These are phyloP conservation scores for Cydia pomonella DNA, from an alignment of 1,140 invertebrate genomes.

Conservation along the genomic window DNA sequence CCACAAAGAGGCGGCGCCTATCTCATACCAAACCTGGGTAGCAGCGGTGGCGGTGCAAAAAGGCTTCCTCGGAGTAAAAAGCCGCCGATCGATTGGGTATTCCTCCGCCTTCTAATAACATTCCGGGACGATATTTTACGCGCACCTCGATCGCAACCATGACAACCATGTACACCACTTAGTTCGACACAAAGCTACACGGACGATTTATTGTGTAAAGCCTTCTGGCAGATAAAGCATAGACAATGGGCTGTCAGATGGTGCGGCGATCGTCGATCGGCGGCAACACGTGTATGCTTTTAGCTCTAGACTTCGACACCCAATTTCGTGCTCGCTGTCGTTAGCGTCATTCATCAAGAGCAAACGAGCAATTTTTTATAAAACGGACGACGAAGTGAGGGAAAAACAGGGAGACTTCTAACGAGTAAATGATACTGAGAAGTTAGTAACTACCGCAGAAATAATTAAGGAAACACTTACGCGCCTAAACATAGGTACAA, in stretches of 20 bases:
- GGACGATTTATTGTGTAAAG: conserved; percentile 74
- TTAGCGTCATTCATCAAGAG: conserved; percentile 68
- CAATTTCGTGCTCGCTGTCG: conserved; percentile 67
- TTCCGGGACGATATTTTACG: conserved; percentile 70
- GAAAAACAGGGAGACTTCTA: conserved; percentile 46
- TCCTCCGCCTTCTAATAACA: conserved; percentile 67
- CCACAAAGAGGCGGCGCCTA: conserved; percentile 49
- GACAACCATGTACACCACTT: conserved; percentile 68
- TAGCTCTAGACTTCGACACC: conserved; percentile 73
- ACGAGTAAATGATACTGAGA: conserved; percentile 47
- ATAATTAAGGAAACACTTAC: conserved; percentile 55
- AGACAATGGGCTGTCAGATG: conserved; percentile 75
- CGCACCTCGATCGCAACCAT: conserved; percentile 61
- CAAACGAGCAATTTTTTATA: conserved; percentile 71
- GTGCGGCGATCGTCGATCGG: conserved; percentile 50
- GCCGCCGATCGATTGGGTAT: conserved; percentile 59
- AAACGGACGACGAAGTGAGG: conserved; percentile 39
- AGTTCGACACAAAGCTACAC: conserved; percentile 70
- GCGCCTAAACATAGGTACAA: conserved; percentile 14
- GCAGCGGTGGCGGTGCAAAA: conserved; percentile 42
- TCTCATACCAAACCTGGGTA: conserved; percentile 53
- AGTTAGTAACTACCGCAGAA: conserved; percentile 36
- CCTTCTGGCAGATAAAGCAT: conserved; percentile 63
- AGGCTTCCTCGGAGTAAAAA: conserved; percentile 45
- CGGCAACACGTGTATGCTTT: conserved; percentile 76